Evolutionary conservation across 2,113 vertebrate genomes (phyloP).

Genomic region (Bombycilla garrulus): DNA sequence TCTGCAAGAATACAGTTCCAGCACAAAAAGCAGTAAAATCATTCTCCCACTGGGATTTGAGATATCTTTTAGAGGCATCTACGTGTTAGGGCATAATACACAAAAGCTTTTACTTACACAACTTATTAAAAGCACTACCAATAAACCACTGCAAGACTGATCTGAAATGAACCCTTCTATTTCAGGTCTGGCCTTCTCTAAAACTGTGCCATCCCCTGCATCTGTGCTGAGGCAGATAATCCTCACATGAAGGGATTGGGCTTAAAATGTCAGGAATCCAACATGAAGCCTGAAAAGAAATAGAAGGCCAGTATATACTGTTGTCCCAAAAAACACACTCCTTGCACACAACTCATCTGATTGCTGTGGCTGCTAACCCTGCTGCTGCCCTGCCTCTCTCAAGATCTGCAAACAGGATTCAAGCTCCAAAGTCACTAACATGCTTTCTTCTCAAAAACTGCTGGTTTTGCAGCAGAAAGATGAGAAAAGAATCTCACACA

Average conservation of each 20-base stretch:
- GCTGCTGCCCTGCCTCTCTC: not conserved
- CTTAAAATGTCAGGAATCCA: slow-evolving; percentile 30
- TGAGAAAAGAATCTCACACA: not conserved
- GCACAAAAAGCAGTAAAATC: not conserved
- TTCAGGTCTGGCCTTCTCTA: slow-evolving; percentile 20
- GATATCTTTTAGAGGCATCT: not conserved
- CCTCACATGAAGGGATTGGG: not conserved
- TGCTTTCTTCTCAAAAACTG: not conserved
- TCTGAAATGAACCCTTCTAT: slow-evolving; percentile 36
- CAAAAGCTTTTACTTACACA: slow-evolving; percentile 39
- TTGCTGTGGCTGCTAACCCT: not conserved
- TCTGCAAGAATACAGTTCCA: not conserved
- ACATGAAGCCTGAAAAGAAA: not conserved
- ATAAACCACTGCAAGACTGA: not conserved
- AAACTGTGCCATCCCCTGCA: not conserved
- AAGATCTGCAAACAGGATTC: not conserved
- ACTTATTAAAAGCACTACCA: slow-evolving; percentile 22
- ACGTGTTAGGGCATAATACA: not conserved
- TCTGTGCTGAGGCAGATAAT: not conserved
- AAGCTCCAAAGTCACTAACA: not conserved
- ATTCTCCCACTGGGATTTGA: not conserved
- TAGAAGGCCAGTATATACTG: not conserved
- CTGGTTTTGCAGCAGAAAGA: not conserved
- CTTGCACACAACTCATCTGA: not conserved
- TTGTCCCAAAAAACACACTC: not conserved